Conservation (phyloP, 2,797 vertebrate genomes). For the Premnoplex brunnescens region DNA sequence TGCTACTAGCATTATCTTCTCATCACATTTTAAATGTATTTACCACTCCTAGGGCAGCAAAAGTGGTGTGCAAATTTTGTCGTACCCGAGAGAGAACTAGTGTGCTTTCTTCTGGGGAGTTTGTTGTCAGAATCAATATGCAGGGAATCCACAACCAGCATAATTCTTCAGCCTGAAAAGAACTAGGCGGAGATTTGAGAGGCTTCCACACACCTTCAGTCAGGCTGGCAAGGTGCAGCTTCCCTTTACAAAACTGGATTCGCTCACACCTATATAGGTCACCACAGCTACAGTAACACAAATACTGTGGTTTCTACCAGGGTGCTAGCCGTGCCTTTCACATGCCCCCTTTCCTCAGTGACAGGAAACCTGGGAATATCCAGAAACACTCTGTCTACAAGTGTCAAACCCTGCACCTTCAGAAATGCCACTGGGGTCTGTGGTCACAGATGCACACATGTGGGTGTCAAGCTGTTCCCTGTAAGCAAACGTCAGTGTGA, state of each 20-base stretch:
- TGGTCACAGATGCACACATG: background rate
- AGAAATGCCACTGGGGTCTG: background rate
- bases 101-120: background rate
- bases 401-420: background rate
- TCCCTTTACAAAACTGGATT: background rate
- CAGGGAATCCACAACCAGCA: background rate
- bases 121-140: background rate
- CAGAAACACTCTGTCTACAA: background rate
- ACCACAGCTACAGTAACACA: background rate
- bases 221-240: background rate
- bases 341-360: background rate
- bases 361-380: background rate
- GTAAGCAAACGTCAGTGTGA: fast-evolving
- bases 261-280: background rate
- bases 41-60: background rate
- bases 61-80: background rate
- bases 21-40: background rate
- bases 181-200: background rate
- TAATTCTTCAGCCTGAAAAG: background rate
- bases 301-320: background rate
- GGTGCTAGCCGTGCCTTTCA: background rate
- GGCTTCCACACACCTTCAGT: background rate
- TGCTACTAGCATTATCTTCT: background rate
- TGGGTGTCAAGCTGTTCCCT: background rate
- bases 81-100: background rate